A percentile compares a stretch with the other conserved stretches of the same genome.
phyloP scores from a whole-genome alignment of 2,888 invertebrate genomes.

The Hydrotaea cyrtoneurina region DNA sequence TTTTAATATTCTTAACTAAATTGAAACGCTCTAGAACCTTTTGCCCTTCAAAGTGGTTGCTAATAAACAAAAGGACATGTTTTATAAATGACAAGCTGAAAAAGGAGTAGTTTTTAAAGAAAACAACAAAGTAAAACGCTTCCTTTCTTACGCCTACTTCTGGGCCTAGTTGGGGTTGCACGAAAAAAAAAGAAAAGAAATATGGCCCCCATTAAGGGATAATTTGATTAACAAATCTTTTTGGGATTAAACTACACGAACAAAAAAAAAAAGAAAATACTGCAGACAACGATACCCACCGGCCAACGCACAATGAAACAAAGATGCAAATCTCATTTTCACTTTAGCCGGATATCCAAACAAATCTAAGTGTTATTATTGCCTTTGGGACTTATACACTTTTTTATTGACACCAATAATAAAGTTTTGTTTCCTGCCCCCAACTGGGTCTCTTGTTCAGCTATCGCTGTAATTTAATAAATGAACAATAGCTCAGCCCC shows the following conservation, averaged over 20 bases:
- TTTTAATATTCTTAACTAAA: not conserved
- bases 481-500: slow-evolving; percentile 21
- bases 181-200: too few species aligned
- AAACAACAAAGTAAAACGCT: too few species aligned
- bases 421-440: slow-evolving; percentile 11
- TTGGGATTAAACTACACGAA: slow-evolving; percentile 47
- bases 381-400: slow-evolving; percentile 48
- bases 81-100: too few species aligned
- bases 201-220: slow-evolving; percentile 39
- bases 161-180: slow-evolving; percentile 18
- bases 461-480: slow-evolving; percentile 12
- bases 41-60: not conserved
- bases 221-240: slow-evolving; percentile 49
- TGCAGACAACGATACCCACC: not conserved
- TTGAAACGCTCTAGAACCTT: not conserved
- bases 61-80: too few species aligned
- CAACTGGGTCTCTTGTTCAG: not conserved
- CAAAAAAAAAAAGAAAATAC: not conserved
- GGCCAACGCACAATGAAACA: slow-evolving; percentile 10
- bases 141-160: slow-evolving; percentile 5
- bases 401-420: slow-evolving; percentile 53
- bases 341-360: slow-evolving; percentile 2
- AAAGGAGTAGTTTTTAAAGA: too few species aligned
- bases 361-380: slow-evolving; percentile 47
- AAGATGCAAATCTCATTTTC: slow-evolving; percentile 1